A percentile compares a stretch with the other conserved stretches of the same genome.
phyloP scores from a whole-genome alignment of 2,888 invertebrate species.

The Scaeva pyrastri region DNA sequence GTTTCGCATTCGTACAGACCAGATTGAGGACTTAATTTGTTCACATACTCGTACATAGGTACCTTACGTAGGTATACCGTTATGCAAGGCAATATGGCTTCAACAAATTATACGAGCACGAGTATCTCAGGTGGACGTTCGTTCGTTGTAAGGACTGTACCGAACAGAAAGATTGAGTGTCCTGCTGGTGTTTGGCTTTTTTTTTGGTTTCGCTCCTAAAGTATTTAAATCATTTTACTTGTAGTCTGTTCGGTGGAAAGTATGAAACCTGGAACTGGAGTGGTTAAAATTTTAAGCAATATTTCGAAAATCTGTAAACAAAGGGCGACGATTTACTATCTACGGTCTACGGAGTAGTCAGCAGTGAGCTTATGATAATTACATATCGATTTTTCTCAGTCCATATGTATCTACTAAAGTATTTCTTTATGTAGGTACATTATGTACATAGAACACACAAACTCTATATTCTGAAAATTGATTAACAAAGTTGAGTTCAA shows the following conservation, averaged over 20 bases:
- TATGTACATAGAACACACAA: neutral
- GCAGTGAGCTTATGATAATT: slow-evolving; percentile 2
- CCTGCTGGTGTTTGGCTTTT: neutral
- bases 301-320: slow-evolving; percentile 13
- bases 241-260: neutral
- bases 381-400: slow-evolving; percentile 11
- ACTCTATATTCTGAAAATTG: slow-evolving; percentile 11
- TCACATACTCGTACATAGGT: slow-evolving; percentile 19
- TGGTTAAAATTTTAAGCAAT: neutral
- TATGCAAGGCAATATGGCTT: slow-evolving; percentile 40
- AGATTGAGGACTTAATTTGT: slow-evolving; percentile 61
- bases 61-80: neutral
- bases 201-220: neutral
- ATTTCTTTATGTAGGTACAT: no score
- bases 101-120: slow-evolving; percentile 11
- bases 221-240: slow-evolving; percentile 18
- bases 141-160: neutral
- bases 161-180: neutral
- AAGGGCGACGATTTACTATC: neutral
- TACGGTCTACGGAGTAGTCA: neutral
- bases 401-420: neutral
- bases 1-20: neutral
- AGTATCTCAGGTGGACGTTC: slow-evolving; percentile 3
- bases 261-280: neutral
- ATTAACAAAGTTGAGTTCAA: slow-evolving; percentile 19